phyloP scores from a whole-genome alignment of 2,797 vertebrate species.

The Centropyge bicolor region DNA sequence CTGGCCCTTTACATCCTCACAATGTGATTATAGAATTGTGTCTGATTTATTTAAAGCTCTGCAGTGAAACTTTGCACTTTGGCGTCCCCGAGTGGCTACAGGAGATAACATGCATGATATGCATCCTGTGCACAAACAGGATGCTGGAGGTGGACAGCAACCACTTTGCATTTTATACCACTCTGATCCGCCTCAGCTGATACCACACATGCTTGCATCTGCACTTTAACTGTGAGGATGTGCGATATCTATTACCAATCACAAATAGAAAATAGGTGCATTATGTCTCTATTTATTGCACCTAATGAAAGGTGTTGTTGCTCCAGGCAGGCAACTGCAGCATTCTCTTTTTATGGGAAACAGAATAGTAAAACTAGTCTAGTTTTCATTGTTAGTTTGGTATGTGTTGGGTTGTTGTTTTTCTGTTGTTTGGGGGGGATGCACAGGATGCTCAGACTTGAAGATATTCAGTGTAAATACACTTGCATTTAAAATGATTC shows the following conservation, averaged over 20 bases:
- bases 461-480: neutral
- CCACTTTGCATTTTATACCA: neutral
- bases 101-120: slow-evolving; percentile 20
- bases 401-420: neutral
- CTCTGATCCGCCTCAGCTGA: neutral
- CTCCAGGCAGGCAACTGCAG: neutral
- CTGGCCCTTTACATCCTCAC: slow-evolving; percentile 64
- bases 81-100: slow-evolving; percentile 65
- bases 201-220: neutral
- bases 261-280: neutral
- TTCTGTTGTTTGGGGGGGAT: too few species aligned
- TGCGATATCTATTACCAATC: neutral
- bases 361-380: neutral
- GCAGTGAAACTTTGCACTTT: slow-evolving; percentile 45
- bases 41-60: slow-evolving; percentile 71
- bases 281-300: neutral
- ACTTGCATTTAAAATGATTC: neutral
- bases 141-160: slow-evolving; percentile 10
- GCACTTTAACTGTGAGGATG: neutral
- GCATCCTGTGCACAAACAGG: slow-evolving; percentile 6
- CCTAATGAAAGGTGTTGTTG: neutral
- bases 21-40: slow-evolving; percentile 74
- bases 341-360: neutral
- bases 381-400: neutral
- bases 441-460: neutral